These are phyloP conservation scores for Tympanoctomys barrerae DNA, from an alignment of 2,797 vertebrate species.

Conservation along the genomic window DNA sequence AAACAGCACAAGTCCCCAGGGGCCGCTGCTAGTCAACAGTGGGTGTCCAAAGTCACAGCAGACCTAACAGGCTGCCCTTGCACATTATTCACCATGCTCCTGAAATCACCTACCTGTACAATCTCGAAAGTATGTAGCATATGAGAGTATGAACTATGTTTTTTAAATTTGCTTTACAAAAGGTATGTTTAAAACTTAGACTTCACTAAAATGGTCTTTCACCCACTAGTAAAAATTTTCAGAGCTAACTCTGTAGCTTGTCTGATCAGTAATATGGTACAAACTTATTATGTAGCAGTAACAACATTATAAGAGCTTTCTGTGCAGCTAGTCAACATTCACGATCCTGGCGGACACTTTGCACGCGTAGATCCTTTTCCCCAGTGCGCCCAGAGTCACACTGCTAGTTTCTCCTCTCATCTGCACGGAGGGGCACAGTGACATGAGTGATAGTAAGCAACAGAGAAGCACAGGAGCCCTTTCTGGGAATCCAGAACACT, in stretches of 20 bases:
- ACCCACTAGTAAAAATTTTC: not conserved
- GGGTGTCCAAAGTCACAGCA: not conserved
- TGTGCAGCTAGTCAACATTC: not conserved
- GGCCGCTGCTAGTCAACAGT: not conserved
- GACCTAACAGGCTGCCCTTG: not conserved
- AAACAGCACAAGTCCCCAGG: not conserved
- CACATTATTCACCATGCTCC: not conserved
- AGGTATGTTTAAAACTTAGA: not conserved
- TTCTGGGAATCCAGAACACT: not conserved
- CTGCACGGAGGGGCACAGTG: not conserved
- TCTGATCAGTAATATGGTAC: not conserved
- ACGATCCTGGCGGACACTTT: not conserved
- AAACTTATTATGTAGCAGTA: not conserved
- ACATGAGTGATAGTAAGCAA: not conserved
- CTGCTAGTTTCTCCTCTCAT: not conserved
- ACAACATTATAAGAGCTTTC: not conserved
- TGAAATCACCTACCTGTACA: not conserved
- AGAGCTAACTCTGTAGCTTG: not conserved
- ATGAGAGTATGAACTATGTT: not conserved
- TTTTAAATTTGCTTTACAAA: not conserved
- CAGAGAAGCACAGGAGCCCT: not conserved
- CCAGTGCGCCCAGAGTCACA: not conserved
- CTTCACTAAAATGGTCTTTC: conserved; percentile 20
- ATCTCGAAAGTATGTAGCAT: not conserved
- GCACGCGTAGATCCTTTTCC: not conserved